Evolutionary conservation across 2,888 invertebrate genomes (phyloP).

Genomic region (Ceraclea dissimilis): DNA sequence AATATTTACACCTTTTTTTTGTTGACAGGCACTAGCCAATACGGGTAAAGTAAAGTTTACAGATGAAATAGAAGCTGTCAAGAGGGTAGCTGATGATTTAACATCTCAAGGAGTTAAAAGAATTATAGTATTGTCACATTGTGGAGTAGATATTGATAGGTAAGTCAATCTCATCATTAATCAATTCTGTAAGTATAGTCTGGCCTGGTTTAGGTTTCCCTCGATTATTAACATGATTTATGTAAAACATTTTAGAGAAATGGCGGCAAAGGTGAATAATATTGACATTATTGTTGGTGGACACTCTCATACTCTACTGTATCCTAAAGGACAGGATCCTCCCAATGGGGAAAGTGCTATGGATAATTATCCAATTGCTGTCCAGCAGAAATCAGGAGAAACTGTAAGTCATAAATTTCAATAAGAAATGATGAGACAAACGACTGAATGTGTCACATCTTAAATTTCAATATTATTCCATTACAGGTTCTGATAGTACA

Average conservation of each 20-base stretch:
- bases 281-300: conserved; percentile 81
- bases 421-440: too few species aligned
- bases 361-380: conserved; percentile 65
- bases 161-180: conserved; percentile 28
- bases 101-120: conserved; percentile 61
- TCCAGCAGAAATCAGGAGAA: conserved; percentile 45
- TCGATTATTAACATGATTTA: not conserved
- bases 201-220: not conserved
- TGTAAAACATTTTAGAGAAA: conserved; percentile 34
- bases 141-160: conserved; percentile 63
- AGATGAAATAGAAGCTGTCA: conserved; percentile 61
- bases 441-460: not conserved
- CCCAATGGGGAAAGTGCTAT: conserved; percentile 50
- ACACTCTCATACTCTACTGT: conserved; percentile 75
- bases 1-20: too few species aligned
- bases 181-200: not conserved
- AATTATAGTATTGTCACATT: conserved; percentile 77
- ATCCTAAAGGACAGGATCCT: conserved; percentile 43
- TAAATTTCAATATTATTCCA: not conserved
- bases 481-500: conserved; percentile 59
- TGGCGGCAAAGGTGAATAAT: conserved; percentile 57
- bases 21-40: conserved; percentile 52
- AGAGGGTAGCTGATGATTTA: conserved; percentile 57
- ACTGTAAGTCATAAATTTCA: conserved; percentile 34
- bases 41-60: conserved; percentile 60